Conservation (phyloP, 2,888 invertebrate genomes). For the Mycogona germanica region DNA sequence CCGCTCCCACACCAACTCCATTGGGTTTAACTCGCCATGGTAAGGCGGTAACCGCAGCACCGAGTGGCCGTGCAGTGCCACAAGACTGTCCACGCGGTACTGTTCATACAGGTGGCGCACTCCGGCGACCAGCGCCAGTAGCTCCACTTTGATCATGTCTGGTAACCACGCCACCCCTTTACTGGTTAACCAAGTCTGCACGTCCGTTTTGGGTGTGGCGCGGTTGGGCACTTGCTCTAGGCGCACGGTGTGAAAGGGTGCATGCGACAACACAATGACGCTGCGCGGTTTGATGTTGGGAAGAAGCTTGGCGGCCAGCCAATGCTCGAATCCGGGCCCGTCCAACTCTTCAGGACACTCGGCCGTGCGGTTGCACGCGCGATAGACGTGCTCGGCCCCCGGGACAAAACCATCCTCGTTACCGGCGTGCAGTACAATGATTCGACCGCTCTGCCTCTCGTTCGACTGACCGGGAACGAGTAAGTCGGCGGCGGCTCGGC, state of each 20-base stretch:
- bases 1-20: not conserved
- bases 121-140: not conserved
- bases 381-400: not conserved
- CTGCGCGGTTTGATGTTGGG: not conserved
- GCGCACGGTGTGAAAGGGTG: not conserved
- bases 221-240: not conserved
- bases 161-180: not conserved
- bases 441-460: too few species aligned
- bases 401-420: not conserved
- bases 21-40: conserved; percentile 3
- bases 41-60: conserved; percentile 3
- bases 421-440: conserved; percentile 1
- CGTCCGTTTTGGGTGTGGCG: not conserved
- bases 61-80: not conserved
- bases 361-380: not conserved
- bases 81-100: not conserved
- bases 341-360: not conserved
- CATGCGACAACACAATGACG: not conserved
- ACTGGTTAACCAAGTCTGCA: not conserved
- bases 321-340: not conserved
- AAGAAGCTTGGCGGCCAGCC: not conserved
- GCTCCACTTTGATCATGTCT: not conserved
- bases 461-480: too few species aligned
- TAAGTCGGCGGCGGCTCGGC: too few species aligned
- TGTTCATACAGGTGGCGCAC: not conserved